Evolutionary conservation across 2,113 vertebrate species (phyloP).

Genomic region (Gadus chalcogrammus): DNA sequence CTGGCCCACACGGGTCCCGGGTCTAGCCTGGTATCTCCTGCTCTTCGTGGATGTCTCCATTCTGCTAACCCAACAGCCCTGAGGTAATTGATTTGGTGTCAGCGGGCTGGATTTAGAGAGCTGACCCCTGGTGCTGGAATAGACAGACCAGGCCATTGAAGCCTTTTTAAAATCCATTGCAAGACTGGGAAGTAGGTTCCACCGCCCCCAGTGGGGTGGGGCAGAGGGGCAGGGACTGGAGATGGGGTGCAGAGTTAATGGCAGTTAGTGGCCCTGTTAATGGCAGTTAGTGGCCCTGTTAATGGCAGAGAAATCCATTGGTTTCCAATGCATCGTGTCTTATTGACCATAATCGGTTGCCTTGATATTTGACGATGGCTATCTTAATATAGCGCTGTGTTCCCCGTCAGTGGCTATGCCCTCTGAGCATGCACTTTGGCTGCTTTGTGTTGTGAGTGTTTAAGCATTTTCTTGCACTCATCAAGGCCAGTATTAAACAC

Average conservation of each 20-base stretch:
- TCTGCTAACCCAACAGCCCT: conserved; percentile 59
- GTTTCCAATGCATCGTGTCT: conserved; percentile 23
- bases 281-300: conserved; percentile 7
- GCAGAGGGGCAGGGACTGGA: conserved; percentile 23
- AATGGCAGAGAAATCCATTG: conserved; percentile 21
- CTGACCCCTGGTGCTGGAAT: conserved; percentile 55
- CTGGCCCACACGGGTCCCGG: conserved; percentile 28
- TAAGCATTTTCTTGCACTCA: not conserved
- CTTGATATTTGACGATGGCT: conserved; percentile 6
- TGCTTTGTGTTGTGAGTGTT: conserved; percentile 22
- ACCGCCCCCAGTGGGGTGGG: conserved; percentile 31
- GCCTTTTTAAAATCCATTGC: conserved; percentile 58
- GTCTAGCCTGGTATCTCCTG: conserved; percentile 50
- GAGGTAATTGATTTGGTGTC: conserved; percentile 69
- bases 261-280: conserved; percentile 16
- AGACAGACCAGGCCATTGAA: conserved; percentile 52
- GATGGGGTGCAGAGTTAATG: conserved; percentile 33
- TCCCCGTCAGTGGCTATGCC: conserved; percentile 26
- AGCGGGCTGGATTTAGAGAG: conserved; percentile 60
- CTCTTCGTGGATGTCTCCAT: conserved; percentile 51
- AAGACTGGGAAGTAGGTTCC: conserved; percentile 28
- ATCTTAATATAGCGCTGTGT: conserved; percentile 17
- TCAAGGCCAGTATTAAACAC: conserved; percentile 9
- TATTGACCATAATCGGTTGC: conserved; percentile 12
- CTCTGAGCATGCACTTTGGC: conserved; percentile 11